phyloP scores from a whole-genome alignment of 2,888 invertebrate genomes.

The Calliphora vomitoria region DNA sequence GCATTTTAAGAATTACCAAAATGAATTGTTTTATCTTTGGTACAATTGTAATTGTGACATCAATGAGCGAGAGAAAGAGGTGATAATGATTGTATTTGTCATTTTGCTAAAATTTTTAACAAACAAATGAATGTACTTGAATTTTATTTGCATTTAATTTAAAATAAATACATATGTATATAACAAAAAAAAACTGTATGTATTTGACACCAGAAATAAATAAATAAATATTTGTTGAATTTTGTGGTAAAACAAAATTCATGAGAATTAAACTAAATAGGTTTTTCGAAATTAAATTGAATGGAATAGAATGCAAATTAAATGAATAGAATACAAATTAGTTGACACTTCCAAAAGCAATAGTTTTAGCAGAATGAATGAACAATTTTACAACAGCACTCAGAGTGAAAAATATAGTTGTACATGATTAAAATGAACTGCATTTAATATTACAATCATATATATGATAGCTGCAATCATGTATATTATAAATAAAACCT shows the following conservation, averaged over 20 bases:
- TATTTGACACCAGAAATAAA: background rate
- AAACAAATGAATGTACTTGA: background rate
- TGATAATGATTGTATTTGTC: background rate
- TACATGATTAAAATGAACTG: too few species aligned
- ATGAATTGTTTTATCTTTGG: slow-evolving; percentile 40
- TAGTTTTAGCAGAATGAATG: background rate
- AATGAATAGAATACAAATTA: background rate
- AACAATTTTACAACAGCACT: too few species aligned
- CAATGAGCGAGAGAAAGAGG: background rate
- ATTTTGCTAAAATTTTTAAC: background rate
- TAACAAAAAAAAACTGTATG: background rate
- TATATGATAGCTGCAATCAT: too few species aligned
- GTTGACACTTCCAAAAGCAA: background rate
- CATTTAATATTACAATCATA: too few species aligned
- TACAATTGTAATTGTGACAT: slow-evolving; percentile 12
- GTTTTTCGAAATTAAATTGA: background rate
- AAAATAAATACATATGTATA: background rate
- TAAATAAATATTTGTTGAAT: slow-evolving; percentile 7
- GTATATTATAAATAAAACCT: too few species aligned
- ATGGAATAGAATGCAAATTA: background rate
- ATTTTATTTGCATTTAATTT: slow-evolving; percentile 17
- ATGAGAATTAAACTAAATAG: background rate
- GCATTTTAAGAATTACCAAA: slow-evolving; percentile 51
- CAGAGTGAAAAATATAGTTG: too few species aligned
- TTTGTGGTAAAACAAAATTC: background rate